Percentiles rank a stretch among this genome's conserved stretches.
Evolutionary conservation across 2,888 invertebrate species (phyloP).

Genomic region (Tridacna gigas): DNA sequence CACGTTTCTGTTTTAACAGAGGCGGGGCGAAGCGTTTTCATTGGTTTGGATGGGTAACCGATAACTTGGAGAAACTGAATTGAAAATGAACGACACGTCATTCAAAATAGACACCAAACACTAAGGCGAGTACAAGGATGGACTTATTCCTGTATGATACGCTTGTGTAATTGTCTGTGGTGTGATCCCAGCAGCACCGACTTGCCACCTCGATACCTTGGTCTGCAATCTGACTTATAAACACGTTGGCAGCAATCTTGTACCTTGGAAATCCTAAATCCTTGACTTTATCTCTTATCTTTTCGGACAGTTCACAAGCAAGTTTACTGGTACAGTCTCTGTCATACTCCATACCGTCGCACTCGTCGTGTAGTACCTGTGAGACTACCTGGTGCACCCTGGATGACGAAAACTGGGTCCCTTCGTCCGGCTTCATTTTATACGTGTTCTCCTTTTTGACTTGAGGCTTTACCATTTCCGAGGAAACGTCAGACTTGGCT

Average conservation of each 20-base stretch:
- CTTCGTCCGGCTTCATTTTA: conserved; percentile 68
- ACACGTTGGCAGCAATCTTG: conserved; percentile 68
- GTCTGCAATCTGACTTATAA: conserved; percentile 66
- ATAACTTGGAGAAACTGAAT: too few species aligned
- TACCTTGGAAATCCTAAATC: conserved; percentile 65
- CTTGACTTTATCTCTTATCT: conserved; percentile 66
- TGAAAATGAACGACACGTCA: conserved; percentile 24
- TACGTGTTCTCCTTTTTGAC: conserved; percentile 70
- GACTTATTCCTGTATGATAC: conserved; percentile 62
- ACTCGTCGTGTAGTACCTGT: conserved; percentile 58
- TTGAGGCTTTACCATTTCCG: conserved; percentile 57
- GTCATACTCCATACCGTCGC: conserved; percentile 61
- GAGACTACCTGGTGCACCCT: conserved; percentile 48
- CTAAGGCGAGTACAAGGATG: conserved; percentile 65
- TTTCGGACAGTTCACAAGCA: conserved; percentile 63
- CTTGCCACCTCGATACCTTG: conserved; percentile 72
- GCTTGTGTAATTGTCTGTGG: conserved; percentile 64
- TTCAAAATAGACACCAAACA: conserved; percentile 73
- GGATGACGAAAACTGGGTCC: conserved; percentile 45
- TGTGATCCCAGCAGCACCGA: conserved; percentile 70
- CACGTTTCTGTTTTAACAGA: too few species aligned
- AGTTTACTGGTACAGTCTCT: conserved; percentile 56
- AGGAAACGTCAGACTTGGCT: conserved; percentile 57
- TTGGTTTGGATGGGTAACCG: too few species aligned
- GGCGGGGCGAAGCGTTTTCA: too few species aligned